Percentiles rank a stretch among this genome's conserved stretches.
Conservation (phyloP, 30 jellyfish, hydroid and myxozoan genomes). For the Cassiopea xamachana region DNA sequence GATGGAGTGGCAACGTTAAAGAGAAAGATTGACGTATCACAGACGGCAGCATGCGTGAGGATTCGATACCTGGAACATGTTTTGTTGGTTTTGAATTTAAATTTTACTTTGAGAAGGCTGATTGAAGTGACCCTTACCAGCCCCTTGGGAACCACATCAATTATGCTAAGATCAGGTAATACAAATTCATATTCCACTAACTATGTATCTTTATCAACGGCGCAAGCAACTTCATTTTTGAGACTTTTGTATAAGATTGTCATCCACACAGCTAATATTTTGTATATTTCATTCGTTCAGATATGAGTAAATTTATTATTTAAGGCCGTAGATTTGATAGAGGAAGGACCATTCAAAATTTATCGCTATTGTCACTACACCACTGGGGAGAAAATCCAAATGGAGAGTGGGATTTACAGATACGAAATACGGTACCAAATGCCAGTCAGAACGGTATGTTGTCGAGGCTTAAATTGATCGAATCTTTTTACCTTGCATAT, state of each 20-base stretch:
- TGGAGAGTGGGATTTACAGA: constrained; percentile 30
- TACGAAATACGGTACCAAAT: constrained; percentile 40
- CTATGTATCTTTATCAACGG: too few species aligned
- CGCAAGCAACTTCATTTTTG: too few species aligned
- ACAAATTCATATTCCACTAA: background rate
- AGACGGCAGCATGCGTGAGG: background rate
- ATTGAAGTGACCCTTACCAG: constrained; percentile 48
- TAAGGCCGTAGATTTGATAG: background rate
- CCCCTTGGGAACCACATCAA: constrained; percentile 47
- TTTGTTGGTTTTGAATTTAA: constrained; percentile 14
- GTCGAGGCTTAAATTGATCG: background rate
- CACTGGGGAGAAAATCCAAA: constrained; percentile 71
- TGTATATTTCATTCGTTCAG: background rate
- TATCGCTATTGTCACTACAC: constrained; percentile 59
- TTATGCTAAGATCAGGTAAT: constrained; percentile 47
- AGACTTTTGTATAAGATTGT: too few species aligned
- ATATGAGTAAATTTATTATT: background rate
- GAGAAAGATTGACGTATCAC: background rate
- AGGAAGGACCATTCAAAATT: background rate
- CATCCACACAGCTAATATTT: background rate
- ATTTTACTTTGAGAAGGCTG: constrained; percentile 20
- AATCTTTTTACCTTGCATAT: background rate
- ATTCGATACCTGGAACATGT: constrained; percentile 42
- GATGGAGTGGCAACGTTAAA: constrained; percentile 6
- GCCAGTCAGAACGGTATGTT: constrained; percentile 28